A percentile compares a stretch with the other conserved stretches of the same genome.
phyloP scores from a whole-genome alignment of 2,797 vertebrate genomes.

The Jordanella pulchra region DNA sequence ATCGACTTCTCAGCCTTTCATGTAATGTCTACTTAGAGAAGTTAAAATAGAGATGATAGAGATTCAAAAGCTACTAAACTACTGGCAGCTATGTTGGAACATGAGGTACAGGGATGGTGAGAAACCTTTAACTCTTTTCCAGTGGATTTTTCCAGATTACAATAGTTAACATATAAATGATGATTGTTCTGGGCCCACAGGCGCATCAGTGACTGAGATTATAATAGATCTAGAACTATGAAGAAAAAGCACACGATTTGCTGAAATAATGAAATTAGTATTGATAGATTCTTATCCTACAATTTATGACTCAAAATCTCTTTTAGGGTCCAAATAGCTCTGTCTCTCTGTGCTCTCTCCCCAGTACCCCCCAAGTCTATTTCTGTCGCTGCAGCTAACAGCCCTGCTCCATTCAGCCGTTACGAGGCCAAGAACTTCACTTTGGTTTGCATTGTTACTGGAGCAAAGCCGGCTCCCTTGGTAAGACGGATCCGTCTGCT shows the following conservation, averaged over 20 bases:
- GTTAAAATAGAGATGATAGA: neutral
- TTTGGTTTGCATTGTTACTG: constrained; percentile 89
- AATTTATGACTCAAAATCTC: neutral
- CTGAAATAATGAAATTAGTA: no score
- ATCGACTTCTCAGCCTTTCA: no score
- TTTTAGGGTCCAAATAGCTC: neutral
- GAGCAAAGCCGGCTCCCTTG: constrained; percentile 89
- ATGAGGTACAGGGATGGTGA: neutral
- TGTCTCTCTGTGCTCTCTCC: constrained; percentile 14
- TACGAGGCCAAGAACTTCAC: constrained; percentile 96
- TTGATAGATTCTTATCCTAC: no score
- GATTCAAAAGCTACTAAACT: neutral
- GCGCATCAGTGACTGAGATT: no score
- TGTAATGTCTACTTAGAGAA: no score
- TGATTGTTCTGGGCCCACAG: no score
- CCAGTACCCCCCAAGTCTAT: constrained; percentile 92
- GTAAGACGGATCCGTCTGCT: constrained; percentile 69
- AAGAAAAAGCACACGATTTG: no score
- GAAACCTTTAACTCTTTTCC: neutral
- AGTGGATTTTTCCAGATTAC: no score
- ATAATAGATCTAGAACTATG: no score
- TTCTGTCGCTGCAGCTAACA: constrained; percentile 86
- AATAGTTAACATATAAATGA: no score
- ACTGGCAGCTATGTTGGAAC: neutral
- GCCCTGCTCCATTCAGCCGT: constrained; percentile 88